Base-by-base conservation (phyloP, 2,888 invertebrate genomes). In the Lypha dubia region DNA sequence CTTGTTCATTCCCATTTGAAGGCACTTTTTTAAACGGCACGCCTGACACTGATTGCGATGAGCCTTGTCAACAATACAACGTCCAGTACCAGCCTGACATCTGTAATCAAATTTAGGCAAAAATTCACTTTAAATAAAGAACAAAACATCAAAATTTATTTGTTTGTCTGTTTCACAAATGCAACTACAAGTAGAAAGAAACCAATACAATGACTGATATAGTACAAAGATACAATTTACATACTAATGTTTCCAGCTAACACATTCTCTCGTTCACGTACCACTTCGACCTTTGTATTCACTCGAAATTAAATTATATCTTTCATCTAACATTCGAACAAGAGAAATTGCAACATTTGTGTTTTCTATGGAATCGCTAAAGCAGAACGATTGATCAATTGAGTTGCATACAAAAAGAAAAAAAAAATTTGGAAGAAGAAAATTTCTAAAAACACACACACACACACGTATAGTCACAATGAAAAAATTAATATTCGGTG, bases 1-100 rank as follows among this genome's bases (percentile, higher is more conserved):
- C 94, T 99, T 99, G 93, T 99, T 99, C 99, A 99, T 99, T 85
- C 99, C 99, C 97, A 98, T 98, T 87, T 97, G 95, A 87, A 99
- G 94, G 92, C 99, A 99, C 93, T 99, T 99, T 94, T 98, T 99
- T 87, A 99, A 94, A 60, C 99, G 94, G 92, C 99, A 99, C 0
- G 99, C 99, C 92, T 99, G 99, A 91, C 99, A 99, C 92, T 99
- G 99, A 93, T 99, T 99, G 87, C 99, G 94, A 92, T 99, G 99
- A 0, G 99, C 98, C 92, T 99, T 99, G 94, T 99, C 99, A 67
- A 99, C 99, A 84, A 98, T 95, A 91, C 99, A 99, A 71, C 97
- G 94, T 3, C 99, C 99, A 0, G 99, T 99, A 44, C 99, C 99
- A 0, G 99, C 99, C 93, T 99, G 99, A 92, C 99, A 99, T 94